Conservation (phyloP, 2,113 vertebrate genomes). For the Chlorodrepanis virens region DNA sequence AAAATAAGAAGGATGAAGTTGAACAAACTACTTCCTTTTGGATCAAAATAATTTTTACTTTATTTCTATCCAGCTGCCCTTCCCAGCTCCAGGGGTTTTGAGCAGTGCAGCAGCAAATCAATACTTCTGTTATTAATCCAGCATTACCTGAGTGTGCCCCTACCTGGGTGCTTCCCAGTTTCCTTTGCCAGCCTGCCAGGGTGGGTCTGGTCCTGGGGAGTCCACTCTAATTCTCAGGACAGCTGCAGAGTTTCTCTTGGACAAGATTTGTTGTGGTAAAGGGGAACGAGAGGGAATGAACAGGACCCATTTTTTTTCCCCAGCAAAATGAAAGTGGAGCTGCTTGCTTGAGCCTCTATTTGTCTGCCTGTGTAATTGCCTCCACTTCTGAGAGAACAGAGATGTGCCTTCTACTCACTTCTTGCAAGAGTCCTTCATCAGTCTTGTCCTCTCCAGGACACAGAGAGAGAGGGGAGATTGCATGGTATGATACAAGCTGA, state of each 20-base stretch:
- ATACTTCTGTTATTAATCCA: not conserved
- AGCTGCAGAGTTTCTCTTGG: not conserved
- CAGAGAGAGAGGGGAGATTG: not conserved
- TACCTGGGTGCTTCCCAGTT: not conserved
- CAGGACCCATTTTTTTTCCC: not conserved
- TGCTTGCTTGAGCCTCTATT: not conserved
- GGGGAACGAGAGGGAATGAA: not conserved
- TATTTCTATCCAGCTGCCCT: not conserved
- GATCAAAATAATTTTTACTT: not conserved
- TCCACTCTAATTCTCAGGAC: not conserved
- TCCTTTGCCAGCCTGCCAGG: not conserved
- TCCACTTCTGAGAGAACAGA: not conserved
- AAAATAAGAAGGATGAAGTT: not conserved
- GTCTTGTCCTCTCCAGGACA: not conserved
- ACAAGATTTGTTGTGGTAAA: not conserved
- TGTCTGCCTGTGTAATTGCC: not conserved
- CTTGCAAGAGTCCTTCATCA: not conserved
- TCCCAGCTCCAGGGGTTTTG: not conserved
- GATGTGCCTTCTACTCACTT: accelerated
- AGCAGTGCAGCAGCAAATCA: not conserved
- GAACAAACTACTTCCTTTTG: not conserved
- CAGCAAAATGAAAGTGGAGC: not conserved
- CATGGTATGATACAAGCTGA: not conserved
- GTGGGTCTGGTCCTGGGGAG: not conserved
- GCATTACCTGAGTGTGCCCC: not conserved